Conservation (phyloP, 2,113 vertebrate species). For the Ptychochromis oligacanthus region DNA sequence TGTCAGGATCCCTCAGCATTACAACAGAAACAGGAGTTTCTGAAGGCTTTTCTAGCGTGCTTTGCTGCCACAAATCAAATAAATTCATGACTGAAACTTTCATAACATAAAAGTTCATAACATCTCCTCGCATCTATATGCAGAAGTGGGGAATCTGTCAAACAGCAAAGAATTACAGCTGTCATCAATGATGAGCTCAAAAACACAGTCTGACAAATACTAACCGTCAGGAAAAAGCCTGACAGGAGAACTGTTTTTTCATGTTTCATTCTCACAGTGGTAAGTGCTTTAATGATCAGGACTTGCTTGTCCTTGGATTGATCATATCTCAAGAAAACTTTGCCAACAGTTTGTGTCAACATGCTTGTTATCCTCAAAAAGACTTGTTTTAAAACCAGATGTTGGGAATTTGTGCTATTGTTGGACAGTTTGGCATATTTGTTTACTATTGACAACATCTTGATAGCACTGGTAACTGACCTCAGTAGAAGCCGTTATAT, state of each 20-base stretch:
- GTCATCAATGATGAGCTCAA: background rate
- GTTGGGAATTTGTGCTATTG: background rate
- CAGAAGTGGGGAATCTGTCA: background rate
- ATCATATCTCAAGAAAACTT: background rate
- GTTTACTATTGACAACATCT: background rate
- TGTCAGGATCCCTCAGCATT: background rate
- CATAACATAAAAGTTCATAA: background rate
- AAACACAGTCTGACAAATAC: background rate
- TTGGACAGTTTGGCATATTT: background rate
- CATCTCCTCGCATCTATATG: background rate
- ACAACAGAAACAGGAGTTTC: background rate
- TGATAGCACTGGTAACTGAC: too few species aligned
- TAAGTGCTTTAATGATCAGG: background rate
- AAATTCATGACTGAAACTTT: background rate
- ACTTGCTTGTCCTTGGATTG: background rate
- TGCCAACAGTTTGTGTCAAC: background rate
- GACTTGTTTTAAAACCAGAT: background rate
- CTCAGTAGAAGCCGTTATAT: too few species aligned
- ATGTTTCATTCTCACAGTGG: background rate
- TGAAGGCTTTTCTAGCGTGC: background rate
- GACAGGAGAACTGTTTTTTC: background rate
- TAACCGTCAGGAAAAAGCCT: background rate
- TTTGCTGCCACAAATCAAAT: background rate
- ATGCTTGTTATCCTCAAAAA: background rate
- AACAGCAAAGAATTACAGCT: background rate